Conservation (phyloP, 2,797 vertebrate species). For the Phaenicophaeus curvirostris region DNA sequence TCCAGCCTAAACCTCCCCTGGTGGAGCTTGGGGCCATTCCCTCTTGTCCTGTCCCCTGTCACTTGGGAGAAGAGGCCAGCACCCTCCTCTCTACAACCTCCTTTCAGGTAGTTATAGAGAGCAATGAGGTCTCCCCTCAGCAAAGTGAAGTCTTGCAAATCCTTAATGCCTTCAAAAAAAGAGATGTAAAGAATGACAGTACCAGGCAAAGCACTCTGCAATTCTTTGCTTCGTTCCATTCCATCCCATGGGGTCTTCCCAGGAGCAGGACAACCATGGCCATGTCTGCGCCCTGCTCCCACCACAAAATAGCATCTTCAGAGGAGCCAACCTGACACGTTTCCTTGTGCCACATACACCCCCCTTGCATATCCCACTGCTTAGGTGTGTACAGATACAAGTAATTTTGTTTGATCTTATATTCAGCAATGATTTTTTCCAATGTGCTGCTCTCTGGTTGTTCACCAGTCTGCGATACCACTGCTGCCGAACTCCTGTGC, state of each 20-base stretch:
- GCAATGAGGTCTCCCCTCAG: no score
- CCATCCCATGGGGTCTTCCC: fast-evolving
- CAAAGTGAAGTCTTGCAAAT: neutral
- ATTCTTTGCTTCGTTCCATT: neutral
- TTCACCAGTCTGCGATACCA: neutral
- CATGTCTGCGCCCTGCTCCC: neutral
- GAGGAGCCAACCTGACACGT: neutral
- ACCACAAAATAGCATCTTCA: neutral
- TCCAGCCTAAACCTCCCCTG: no score
- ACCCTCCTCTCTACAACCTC: no score
- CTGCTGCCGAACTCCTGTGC: neutral
- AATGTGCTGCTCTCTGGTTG: neutral
- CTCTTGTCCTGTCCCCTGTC: no score
- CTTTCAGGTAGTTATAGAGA: no score
- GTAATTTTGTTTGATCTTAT: neutral
- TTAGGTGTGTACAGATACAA: neutral
- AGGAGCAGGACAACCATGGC: fast-evolving
- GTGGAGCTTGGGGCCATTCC: no score
- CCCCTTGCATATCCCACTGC: neutral
- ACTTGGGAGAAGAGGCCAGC: no score
- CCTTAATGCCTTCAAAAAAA: neutral
- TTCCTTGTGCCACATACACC: neutral
- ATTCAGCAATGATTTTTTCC: neutral
- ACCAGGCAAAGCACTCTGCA: neutral
- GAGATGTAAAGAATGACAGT: neutral